Conservation (phyloP, 2,888 invertebrate species). For the Sthenelais limicola region DNA sequence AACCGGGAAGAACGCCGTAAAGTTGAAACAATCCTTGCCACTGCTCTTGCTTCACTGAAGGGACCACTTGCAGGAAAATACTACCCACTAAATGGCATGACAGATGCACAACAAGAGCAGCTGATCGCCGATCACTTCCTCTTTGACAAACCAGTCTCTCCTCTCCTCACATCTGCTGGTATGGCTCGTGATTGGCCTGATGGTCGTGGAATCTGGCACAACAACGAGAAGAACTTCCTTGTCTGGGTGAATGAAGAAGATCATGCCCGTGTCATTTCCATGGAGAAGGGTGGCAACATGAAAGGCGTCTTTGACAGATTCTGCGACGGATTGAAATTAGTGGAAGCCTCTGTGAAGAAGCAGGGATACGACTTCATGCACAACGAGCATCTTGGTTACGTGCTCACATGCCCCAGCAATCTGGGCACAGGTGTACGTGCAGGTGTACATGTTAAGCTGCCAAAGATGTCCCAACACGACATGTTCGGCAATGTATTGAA, state of each 20-base stretch:
- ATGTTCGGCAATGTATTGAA: slow-evolving; percentile 46
- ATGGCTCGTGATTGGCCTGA: slow-evolving; percentile 54
- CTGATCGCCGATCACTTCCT: slow-evolving; percentile 55
- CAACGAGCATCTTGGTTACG: slow-evolving; percentile 76
- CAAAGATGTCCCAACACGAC: slow-evolving; percentile 74
- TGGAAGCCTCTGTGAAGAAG: slow-evolving; percentile 47
- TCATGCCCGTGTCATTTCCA: slow-evolving; percentile 46
- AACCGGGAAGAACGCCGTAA: slow-evolving; percentile 52
- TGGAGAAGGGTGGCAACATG: slow-evolving; percentile 47
- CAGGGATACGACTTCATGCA: slow-evolving; percentile 46
- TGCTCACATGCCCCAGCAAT: slow-evolving; percentile 87
- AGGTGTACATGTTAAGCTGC: slow-evolving; percentile 93
- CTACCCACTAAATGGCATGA: slow-evolving; percentile 53
- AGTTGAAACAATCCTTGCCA: slow-evolving; percentile 48
- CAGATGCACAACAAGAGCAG: slow-evolving; percentile 49
- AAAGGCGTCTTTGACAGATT: slow-evolving; percentile 46
- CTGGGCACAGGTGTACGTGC: slow-evolving; percentile 94
- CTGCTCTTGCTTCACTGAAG: slow-evolving; percentile 45
- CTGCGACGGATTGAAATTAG: slow-evolving; percentile 46
- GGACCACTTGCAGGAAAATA: slow-evolving; percentile 50
- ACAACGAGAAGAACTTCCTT: slow-evolving; percentile 48
- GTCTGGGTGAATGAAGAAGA: slow-evolving; percentile 49
- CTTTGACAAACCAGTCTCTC: slow-evolving; percentile 52
- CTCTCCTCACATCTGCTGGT: slow-evolving; percentile 44
- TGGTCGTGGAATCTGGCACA: slow-evolving; percentile 76